Evolutionary conservation across 2,797 vertebrate species (phyloP).

Genomic region (Hylomyscus alleni): DNA sequence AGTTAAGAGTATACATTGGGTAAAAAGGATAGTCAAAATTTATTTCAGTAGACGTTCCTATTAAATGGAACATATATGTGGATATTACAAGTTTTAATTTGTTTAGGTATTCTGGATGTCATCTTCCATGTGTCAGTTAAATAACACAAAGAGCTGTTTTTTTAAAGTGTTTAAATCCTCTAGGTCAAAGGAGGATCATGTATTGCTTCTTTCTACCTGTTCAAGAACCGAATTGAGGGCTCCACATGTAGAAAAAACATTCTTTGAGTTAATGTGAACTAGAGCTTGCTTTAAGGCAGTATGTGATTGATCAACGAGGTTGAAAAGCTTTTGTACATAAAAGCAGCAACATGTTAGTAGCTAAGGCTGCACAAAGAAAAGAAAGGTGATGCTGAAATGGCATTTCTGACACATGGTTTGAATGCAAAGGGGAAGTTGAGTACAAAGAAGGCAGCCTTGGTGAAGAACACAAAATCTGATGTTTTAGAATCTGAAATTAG

Average conservation of each 20-base stretch:
- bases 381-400: not conserved
- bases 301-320: not conserved
- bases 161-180: not conserved
- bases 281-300: not conserved
- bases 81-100: not conserved
- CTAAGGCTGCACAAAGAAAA: not conserved
- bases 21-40: not conserved
- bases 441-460: not conserved
- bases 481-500: not conserved
- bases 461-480: not conserved
- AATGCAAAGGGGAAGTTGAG: no score
- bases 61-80: not conserved
- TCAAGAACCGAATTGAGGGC: not conserved
- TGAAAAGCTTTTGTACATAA: not conserved
- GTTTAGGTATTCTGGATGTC: not conserved
- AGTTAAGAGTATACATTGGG: not conserved
- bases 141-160: not conserved
- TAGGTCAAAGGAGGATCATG: not conserved
- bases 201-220: not conserved
- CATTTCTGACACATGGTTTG: no score
- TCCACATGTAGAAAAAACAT: not conserved
- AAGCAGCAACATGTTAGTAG: not conserved
- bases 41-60: not conserved
- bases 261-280: not conserved
- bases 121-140: not conserved